phyloP scores from a whole-genome alignment of 2,888 invertebrate species.

The Drosophila paracracens region DNA sequence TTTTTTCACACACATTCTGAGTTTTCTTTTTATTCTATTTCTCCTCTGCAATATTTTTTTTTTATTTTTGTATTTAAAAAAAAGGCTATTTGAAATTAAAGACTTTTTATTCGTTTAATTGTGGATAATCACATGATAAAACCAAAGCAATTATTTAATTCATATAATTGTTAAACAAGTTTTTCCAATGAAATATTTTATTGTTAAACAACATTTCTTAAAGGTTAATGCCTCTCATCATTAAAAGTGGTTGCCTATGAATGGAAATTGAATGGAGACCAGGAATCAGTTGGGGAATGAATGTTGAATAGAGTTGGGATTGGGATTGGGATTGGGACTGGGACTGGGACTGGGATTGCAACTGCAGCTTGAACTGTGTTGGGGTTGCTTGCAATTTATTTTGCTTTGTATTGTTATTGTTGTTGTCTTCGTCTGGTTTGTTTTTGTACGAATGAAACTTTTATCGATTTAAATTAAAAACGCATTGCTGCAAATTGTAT shows the following conservation, averaged over 20 bases:
- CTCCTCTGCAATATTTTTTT: background rate
- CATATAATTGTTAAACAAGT: background rate
- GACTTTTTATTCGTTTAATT: background rate
- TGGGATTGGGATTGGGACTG: background rate
- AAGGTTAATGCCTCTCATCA: constrained; percentile 45
- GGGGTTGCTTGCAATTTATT: constrained; percentile 68
- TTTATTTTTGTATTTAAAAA: background rate
- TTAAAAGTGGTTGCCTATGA: constrained; percentile 51
- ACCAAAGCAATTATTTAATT: background rate
- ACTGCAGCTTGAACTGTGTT: constrained; percentile 1
- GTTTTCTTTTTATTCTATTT: background rate
- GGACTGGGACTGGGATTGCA: background rate
- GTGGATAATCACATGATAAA: background rate
- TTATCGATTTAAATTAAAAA: constrained; percentile 79
- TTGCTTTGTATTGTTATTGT: constrained; percentile 56
- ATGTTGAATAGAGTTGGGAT: constrained; percentile 7
- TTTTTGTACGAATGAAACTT: constrained; percentile 77
- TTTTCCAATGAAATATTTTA: background rate
- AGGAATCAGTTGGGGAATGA: constrained; percentile 17
- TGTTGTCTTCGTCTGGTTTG: constrained; percentile 71
- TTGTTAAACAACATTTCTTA: constrained; percentile 1
- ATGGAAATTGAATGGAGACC: constrained; percentile 33
- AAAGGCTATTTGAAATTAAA: background rate
- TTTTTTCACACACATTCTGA: background rate
- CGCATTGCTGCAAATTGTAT: constrained; percentile 80